Evolutionary conservation across 2,888 invertebrate genomes (phyloP).

Genomic region (Idaea dimidiata): DNA sequence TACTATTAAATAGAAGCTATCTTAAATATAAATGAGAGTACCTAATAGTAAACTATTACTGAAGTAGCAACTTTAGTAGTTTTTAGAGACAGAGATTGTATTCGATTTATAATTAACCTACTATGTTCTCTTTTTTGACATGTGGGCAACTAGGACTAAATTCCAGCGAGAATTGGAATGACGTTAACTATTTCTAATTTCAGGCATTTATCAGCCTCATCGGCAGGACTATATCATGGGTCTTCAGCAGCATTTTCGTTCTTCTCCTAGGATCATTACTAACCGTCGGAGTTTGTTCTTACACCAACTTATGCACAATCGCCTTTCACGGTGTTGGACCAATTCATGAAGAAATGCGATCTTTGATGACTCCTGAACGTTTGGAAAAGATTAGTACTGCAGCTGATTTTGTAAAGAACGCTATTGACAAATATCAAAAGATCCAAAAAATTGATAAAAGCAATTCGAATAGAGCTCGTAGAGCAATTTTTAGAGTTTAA

Average conservation of each 20-base stretch:
- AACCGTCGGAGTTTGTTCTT: conserved; percentile 77
- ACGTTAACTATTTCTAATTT: conserved; percentile 26
- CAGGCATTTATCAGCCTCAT: conserved; percentile 63
- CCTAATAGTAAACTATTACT: too few relatives aligned
- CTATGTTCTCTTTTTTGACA: too few relatives aligned
- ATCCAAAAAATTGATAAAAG: conserved; percentile 57
- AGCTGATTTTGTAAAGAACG: conserved; percentile 81
- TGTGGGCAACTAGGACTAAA: too few relatives aligned
- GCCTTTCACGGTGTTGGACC: conserved; percentile 82
- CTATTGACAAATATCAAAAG: conserved; percentile 82
- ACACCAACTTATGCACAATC: conserved; percentile 83
- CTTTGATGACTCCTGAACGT: conserved; percentile 80
- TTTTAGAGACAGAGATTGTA: too few relatives aligned
- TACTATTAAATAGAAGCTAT: too few relatives aligned
- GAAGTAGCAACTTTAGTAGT: too few relatives aligned
- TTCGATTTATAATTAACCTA: too few relatives aligned
- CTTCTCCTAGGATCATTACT: conserved; percentile 73
- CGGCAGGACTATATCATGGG: conserved; percentile 59
- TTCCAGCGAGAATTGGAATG: too few relatives aligned
- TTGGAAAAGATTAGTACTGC: conserved; percentile 81
- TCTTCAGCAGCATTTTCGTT: conserved; percentile 66
- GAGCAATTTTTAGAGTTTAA: conserved; percentile 31
- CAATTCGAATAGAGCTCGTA: conserved; percentile 43
- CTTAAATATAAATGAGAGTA: too few relatives aligned
- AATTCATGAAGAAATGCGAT: conserved; percentile 79